phyloP scores from a whole-genome alignment of 1,140 invertebrate genomes.

The Cardiocondyla obscurior region DNA sequence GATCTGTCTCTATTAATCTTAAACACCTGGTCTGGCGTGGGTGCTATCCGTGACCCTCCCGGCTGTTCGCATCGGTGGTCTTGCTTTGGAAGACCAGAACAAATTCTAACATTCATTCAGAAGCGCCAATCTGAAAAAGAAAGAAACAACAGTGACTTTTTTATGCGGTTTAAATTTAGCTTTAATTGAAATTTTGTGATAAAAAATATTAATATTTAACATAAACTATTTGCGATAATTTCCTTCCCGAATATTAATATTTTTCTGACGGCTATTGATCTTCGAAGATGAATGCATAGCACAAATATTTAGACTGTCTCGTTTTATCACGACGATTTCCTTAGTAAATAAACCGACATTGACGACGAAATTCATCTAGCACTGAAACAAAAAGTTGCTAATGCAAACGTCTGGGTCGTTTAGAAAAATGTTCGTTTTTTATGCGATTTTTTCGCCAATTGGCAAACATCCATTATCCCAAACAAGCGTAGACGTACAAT shows the following conservation, averaged over 20 bases:
- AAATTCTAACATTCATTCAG: constrained; percentile 2
- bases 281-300: not conserved
- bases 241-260: constrained; percentile 12
- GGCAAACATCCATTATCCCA: constrained; percentile 28
- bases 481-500: constrained; percentile 22
- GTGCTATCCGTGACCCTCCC: constrained; percentile 57
- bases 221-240: too few relatives aligned
- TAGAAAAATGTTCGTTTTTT: constrained; percentile 4
- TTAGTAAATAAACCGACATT: constrained; percentile 21
- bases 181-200: not conserved
- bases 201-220: not conserved
- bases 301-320: constrained; percentile 17
- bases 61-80: constrained; percentile 21
- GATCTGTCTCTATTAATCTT: constrained; percentile 71
- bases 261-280: not conserved
- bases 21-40: constrained; percentile 74
- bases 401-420: not conserved
- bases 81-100: constrained; percentile 3
- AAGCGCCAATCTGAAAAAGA: constrained; percentile 1
- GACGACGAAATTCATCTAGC: constrained; percentile 5
- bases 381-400: not conserved
- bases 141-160: not conserved
- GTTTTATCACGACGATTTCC: not conserved
- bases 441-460: not conserved
- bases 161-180: not conserved